Percentiles rank a stretch among this genome's conserved stretches.
phyloP scores from a whole-genome alignment of 2,888 invertebrate genomes.

The Drepana falcataria region DNA sequence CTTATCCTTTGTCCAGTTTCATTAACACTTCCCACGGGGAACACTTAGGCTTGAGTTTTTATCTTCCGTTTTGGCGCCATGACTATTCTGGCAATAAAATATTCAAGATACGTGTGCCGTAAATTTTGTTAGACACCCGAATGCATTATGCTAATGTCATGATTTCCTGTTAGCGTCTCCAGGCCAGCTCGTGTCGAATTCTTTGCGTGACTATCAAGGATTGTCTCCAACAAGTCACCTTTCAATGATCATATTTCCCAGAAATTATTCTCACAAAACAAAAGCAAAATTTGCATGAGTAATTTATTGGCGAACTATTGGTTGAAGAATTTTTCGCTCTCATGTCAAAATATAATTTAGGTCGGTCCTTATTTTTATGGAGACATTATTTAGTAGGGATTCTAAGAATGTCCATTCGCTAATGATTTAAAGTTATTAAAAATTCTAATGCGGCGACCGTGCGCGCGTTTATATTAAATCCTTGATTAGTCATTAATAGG shows the following conservation, averaged over 20 bases:
- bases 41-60: conserved; percentile 29
- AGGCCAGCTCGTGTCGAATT: conserved; percentile 37
- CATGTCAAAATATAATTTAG: conserved; percentile 66
- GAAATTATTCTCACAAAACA: conserved; percentile 38
- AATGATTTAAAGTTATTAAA: conserved; percentile 63
- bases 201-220: conserved; percentile 49
- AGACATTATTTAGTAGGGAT: conserved; percentile 55
- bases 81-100: conserved; percentile 36
- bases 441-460: conserved; percentile 35
- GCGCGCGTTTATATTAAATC: conserved; percentile 41
- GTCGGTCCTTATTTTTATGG: conserved; percentile 47
- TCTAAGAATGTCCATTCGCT: conserved; percentile 50
- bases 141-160: conserved; percentile 66
- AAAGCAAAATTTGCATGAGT: conserved; percentile 60
- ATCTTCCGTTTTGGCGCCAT: conserved; percentile 38
- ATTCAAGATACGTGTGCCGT: conserved; percentile 44
- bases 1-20: conserved; percentile 31
- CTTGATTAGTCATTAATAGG: conserved; percentile 62
- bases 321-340: conserved; percentile 52
- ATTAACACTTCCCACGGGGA: conserved; percentile 29
- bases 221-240: conserved; percentile 31
- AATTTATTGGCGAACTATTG: conserved; percentile 55
- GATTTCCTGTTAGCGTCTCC: conserved; percentile 59
- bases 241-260: conserved; percentile 42
- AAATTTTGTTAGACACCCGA: conserved; percentile 58